These are phyloP conservation scores for Catamblyrhynchus diadema DNA, from an alignment of 2,797 vertebrate genomes.

Conservation along the genomic window DNA sequence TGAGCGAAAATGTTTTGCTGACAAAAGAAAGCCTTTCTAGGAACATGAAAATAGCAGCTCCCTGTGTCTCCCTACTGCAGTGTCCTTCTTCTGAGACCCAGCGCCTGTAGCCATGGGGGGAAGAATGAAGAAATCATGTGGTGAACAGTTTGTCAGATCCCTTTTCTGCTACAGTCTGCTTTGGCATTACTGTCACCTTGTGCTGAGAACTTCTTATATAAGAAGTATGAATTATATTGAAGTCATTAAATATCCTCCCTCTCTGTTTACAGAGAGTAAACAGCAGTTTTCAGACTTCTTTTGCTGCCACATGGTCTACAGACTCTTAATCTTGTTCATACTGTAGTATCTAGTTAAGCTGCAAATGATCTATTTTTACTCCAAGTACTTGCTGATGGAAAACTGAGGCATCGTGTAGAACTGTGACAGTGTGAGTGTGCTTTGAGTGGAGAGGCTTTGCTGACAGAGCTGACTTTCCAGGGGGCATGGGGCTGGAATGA, in stretches of 20 bases:
- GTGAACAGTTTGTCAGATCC: not conserved
- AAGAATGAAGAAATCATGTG: not conserved
- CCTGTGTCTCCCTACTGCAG: not conserved
- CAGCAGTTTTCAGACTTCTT: not conserved
- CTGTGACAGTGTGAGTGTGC: not conserved
- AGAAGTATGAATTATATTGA: not conserved
- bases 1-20: not conserved
- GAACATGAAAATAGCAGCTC: not conserved
- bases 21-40: not conserved
- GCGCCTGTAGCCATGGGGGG: not conserved
- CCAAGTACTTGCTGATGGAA: not conserved
- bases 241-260: not conserved
- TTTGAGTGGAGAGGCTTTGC: not conserved
- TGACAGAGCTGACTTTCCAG: not conserved
- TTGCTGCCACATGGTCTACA: not conserved
- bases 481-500: not conserved
- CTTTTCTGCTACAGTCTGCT: not conserved
- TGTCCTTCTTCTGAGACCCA: not conserved
- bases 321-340: not conserved
- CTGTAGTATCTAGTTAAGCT: conserved; percentile 10
- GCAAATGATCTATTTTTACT: not conserved
- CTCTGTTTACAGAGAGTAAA: not conserved
- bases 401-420: not conserved
- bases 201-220: conserved; percentile 10
- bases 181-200: not conserved